A percentile compares a stretch with the other conserved stretches of the same genome.
Conservation (phyloP, 2,113 vertebrate genomes). For the Pelobates fuscus region DNA sequence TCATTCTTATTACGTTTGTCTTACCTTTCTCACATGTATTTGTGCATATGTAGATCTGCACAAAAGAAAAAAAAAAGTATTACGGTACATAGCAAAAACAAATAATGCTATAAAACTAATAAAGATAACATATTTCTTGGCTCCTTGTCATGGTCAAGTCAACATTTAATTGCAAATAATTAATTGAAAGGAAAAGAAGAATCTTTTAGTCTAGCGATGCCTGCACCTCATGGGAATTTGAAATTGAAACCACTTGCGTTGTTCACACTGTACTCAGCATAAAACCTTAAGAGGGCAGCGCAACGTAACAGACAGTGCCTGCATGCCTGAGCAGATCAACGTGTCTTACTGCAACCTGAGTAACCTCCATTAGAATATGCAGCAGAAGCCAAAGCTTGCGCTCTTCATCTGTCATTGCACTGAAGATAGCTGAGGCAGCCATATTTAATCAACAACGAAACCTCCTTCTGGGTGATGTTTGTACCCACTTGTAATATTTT, state of each 20-base stretch:
- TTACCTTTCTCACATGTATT: too few species aligned
- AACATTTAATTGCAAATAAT: too few species aligned
- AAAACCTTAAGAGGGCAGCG: conserved; percentile 70
- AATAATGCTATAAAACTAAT: too few species aligned
- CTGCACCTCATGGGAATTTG: not conserved
- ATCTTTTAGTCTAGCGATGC: conserved; percentile 3
- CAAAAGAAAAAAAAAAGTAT: too few species aligned
- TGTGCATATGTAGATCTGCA: too few species aligned
- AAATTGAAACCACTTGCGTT: not conserved
- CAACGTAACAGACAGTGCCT: conserved; percentile 55
- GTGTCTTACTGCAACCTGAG: conserved; percentile 54
- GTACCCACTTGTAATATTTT: conserved; percentile 55
- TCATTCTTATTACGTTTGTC: too few species aligned
- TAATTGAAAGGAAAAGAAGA: too few species aligned
- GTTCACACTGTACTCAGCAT: conserved; percentile 40
- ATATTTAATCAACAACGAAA: conserved; percentile 60
- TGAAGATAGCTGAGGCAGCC: conserved; percentile 59
- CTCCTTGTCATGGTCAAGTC: too few species aligned
- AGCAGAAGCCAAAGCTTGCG: conserved; percentile 53
- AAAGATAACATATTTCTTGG: too few species aligned
- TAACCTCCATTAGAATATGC: conserved; percentile 53
- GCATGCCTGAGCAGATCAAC: not conserved
- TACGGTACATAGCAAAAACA: too few species aligned
- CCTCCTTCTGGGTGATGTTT: conserved; percentile 55
- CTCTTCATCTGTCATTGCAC: conserved; percentile 53